Base-by-base conservation (phyloP, 2,113 vertebrate genomes). In the Pyrgilauda ruficollis region DNA sequence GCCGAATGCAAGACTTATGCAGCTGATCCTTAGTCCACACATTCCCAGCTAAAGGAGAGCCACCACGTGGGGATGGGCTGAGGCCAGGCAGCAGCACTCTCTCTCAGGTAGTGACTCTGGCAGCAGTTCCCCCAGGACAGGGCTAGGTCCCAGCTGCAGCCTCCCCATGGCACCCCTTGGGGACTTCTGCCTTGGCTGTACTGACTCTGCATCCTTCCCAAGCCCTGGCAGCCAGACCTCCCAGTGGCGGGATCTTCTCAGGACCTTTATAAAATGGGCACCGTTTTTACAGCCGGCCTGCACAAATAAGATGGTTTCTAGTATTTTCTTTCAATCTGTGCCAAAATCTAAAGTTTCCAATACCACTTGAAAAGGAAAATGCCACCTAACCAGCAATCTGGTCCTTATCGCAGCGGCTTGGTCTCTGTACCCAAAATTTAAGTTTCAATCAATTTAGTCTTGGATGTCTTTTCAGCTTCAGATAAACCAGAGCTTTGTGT, bases 391-490 rank as follows among this genome's bases (percentile, higher is more conserved):
- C 35, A 81, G 39, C 59, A 94, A 47, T 81, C 83, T 90, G 64
- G n/a, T 88, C 63, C 66, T 84, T 93, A 66, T 62, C 11, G 0
- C 85, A 78, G 87, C 58, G 87, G 81, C 55, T 96, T 52, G 56
- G 49, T 91, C 66, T 85, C 85, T 63, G 75, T 81, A 92, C n/a
- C 49, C 67, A 77, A 69, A 94, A 87, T 41, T 62, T 70, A 89
- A 70, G 73, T 87, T 95, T 94, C 64, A 89, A 2, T 91, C 46
- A 49, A 59, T 89, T 89, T 93, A 90, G 81, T 89, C 39, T 87
- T 95, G 64, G 85, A 91, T 68, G 56, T 39, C 33, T 81, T 93
- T 94, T 75, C 69, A 67, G 9, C 93, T 95, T 92, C 69, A 87
- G 73, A 94, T 50, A 78, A 87, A 78, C 13, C 39, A 64, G 75